Evolutionary conservation across 2,797 vertebrate species (phyloP), one percentile per base, ranked within the genome.

Genomic region (Alectoris magna): DNA sequence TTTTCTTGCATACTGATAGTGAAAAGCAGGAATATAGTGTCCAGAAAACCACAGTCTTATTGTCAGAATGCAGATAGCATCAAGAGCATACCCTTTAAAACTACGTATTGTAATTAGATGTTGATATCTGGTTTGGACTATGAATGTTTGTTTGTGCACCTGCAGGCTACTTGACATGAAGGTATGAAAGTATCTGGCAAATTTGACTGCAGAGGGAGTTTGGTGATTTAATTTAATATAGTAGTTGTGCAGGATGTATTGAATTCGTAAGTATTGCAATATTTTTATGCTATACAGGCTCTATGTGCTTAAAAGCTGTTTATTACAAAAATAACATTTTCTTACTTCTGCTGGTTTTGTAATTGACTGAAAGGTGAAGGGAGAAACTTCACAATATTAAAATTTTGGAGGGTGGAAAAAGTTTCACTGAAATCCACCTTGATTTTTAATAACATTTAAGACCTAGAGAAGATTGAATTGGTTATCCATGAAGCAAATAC

Each of bases 51-150:
- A 53, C 29, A 31, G 64, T 43, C 60, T 2, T 43, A 10, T 27
- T 71, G 48, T 64, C 60, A 77, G 64, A 53, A 77, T 77, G 1
- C 38, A 75, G 22, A 43, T 3, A 38, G 3, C 38, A 81, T 76
- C 51, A 64, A 56, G 60, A 75, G 9, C 12, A 43, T 55, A 78
- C 9, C 62, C 71, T 90, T 88, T 92, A 94, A 84, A 88, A 29
- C 81, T 69, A 81, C 62, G 27, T 84, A 66, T 95, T 97, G 96
- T 95, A 94, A 97, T 97, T 93, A 95, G 92, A 62, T 75, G 58
- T 66, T 93, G 94, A 95, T 88, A 96, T 91, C 97, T 97, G 88
- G 38, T 77, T 41, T 44, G 75, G 88, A 51, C 93, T 69, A 4
- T 27, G 79, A 88, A 76, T 74, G 36, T 46, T 95, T 94, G 87